phyloP scores from a whole-genome alignment of 2,888 invertebrate genomes.

The Pammene aurita region DNA sequence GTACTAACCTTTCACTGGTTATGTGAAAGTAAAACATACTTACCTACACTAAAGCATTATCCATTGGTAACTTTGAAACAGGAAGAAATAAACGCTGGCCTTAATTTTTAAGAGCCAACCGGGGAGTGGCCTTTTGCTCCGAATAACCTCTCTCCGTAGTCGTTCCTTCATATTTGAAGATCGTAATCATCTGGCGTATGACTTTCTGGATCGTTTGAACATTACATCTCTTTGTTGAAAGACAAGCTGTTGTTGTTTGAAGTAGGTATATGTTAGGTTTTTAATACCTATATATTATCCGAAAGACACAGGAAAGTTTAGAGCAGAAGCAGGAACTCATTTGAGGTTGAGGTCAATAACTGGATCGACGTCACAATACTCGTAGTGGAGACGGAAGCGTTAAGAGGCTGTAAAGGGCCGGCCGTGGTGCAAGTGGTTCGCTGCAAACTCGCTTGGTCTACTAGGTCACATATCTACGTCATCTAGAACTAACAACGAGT shows the following conservation, averaged over 20 bases:
- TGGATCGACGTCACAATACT: slow-evolving; percentile 12
- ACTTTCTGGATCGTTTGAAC: neutral
- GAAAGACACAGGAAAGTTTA: no score
- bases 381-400: slow-evolving; percentile 25
- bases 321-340: neutral
- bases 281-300: no score
- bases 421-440: slow-evolving; percentile 10
- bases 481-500: slow-evolving; percentile 16
- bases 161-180: neutral
- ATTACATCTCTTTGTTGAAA: no score
- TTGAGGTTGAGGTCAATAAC: slow-evolving; percentile 37
- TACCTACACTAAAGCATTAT: slow-evolving; percentile 7
- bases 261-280: no score
- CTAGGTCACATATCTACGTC: slow-evolving; percentile 26
- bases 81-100: slow-evolving; percentile 15
- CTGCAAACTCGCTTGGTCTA: neutral
- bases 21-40: slow-evolving; percentile 32
- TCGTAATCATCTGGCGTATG: neutral
- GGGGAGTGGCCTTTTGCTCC: neutral
- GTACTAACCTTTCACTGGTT: slow-evolving; percentile 33
- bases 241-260: no score
- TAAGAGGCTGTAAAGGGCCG: slow-evolving; percentile 24
- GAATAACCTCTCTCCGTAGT: neutral
- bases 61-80: slow-evolving; percentile 20
- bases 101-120: slow-evolving; percentile 22